Conservation (phyloP, 1,140 invertebrate species). For the Phymastichus coffea region DNA sequence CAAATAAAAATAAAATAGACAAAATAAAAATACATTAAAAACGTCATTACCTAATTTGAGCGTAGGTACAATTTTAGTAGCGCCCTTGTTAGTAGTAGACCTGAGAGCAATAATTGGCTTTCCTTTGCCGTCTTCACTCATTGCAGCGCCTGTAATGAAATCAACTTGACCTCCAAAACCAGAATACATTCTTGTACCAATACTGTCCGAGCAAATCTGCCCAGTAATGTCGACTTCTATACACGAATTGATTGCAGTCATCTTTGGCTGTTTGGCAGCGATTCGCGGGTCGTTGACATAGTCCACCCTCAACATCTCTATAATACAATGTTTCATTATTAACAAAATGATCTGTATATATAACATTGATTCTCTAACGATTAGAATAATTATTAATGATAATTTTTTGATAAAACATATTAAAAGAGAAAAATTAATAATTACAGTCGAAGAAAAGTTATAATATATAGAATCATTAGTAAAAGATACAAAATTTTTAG, state of each 20-base stretch:
- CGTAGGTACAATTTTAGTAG: constrained; percentile 84
- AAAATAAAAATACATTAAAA: no score
- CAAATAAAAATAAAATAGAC: no score
- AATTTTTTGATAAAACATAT: not conserved
- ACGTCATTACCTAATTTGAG: constrained; percentile 78
- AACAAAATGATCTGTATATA: no score
- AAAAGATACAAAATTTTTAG: not conserved
- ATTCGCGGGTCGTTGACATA: constrained; percentile 83
- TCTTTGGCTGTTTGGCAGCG: constrained; percentile 81
- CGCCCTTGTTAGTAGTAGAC: constrained; percentile 82
- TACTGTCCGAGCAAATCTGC: constrained; percentile 89
- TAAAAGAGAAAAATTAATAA: no score
- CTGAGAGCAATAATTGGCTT: constrained; percentile 93
- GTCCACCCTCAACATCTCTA: constrained; percentile 83
- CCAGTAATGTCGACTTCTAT: constrained; percentile 96
- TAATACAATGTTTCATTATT: constrained; percentile 28
- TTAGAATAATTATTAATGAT: not conserved
- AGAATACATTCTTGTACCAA: constrained; percentile 88
- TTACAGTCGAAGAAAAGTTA: no score
- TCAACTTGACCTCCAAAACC: constrained; percentile 95
- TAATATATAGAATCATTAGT: no score
- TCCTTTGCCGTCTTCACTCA: constrained; percentile 82
- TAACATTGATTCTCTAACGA: not conserved
- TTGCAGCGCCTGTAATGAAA: constrained; percentile 90
- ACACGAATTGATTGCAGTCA: constrained; percentile 95